Evolutionary conservation across 2,113 vertebrate species (phyloP).

Genomic region (Athene cunicularia): DNA sequence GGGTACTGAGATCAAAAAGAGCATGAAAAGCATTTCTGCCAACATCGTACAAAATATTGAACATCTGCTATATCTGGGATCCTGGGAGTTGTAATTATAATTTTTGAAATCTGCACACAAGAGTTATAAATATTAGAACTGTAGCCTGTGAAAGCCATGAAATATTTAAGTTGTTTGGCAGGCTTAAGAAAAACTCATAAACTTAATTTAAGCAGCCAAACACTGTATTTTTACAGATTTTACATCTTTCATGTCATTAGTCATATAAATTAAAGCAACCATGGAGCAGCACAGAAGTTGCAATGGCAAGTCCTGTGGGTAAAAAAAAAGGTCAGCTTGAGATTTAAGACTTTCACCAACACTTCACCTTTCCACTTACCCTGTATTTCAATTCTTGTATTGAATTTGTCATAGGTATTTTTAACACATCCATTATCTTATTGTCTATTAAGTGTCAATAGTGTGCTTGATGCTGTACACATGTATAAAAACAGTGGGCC

Average conservation of each 20-base stretch:
- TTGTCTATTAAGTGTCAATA: background rate
- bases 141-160: conserved; percentile 84
- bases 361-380: conserved; percentile 60
- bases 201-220: conserved; percentile 86
- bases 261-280: conserved; percentile 80
- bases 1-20: conserved; percentile 81
- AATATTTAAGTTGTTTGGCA: conserved; percentile 88
- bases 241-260: conserved; percentile 81
- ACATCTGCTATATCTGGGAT: conserved; percentile 86
- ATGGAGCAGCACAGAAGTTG: conserved; percentile 54
- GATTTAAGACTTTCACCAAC: conserved; percentile 67
- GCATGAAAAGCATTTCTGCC: conserved; percentile 83
- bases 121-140: conserved; percentile 90
- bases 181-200: conserved; percentile 86
- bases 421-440: background rate
- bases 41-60: conserved; percentile 85
- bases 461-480: background rate
- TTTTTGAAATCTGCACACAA: conserved; percentile 87
- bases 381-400: conserved; percentile 36
- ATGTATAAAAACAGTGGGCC: background rate
- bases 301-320: conserved; percentile 47
- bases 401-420: conserved; percentile 53
- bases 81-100: conserved; percentile 87
- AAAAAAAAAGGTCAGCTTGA: conserved; percentile 51
- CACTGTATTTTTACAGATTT: conserved; percentile 80